These are phyloP conservation scores for Pogonocichla stellata DNA, from an alignment of 2,113 vertebrate genomes.

Conservation along the genomic window DNA sequence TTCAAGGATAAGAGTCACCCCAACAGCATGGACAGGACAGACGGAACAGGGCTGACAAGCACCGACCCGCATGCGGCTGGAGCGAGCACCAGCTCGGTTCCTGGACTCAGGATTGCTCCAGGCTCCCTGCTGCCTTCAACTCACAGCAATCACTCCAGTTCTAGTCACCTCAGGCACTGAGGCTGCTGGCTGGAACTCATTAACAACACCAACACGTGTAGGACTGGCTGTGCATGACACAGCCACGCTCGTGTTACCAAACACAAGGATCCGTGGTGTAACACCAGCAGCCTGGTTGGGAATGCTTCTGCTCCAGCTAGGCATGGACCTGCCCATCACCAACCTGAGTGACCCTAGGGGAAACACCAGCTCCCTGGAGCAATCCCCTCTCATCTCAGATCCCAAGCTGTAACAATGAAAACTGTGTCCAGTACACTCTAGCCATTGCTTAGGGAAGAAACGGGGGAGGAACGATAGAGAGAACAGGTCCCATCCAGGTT, in stretches of 20 bases:
- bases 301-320: not conserved
- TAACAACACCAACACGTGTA: not conserved
- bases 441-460: constrained; percentile 16
- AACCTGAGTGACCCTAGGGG: not conserved
- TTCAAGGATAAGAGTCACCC: not conserved
- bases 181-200: constrained; percentile 6
- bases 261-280: not conserved
- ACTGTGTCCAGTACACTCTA: not conserved
- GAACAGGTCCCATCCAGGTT: constrained; percentile 56
- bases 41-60: not conserved
- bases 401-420: constrained; percentile 62
- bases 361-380: constrained; percentile 63
- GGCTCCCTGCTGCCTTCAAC: not conserved
- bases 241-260: not conserved
- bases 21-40: not conserved
- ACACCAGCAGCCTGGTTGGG: not conserved
- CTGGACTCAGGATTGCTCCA: not conserved
- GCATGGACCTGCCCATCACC: constrained; percentile 7
- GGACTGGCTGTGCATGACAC: constrained; percentile 10
- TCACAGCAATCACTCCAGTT: constrained; percentile 40
- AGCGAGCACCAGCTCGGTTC: not conserved
- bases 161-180: not conserved
- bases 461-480: constrained; percentile 45
- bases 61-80: not conserved
- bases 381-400: constrained; percentile 54